These are phyloP conservation scores for Menidia menidia DNA, from an alignment of 2,797 vertebrate genomes.

Conservation along the genomic window DNA sequence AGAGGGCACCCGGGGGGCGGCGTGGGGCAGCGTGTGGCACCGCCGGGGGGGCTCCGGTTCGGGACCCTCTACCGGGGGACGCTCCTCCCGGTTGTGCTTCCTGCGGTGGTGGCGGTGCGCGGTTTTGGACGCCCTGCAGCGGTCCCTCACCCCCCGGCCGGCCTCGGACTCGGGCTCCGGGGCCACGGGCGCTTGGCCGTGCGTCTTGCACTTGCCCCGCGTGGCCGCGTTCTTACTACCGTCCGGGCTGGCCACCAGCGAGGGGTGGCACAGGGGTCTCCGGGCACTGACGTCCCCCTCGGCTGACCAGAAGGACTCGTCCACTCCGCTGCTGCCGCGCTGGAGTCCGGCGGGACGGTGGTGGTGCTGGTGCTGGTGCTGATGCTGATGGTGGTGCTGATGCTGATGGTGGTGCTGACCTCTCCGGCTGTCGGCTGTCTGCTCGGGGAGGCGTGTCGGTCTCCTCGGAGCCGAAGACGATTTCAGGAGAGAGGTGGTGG, in stretches of 20 bases:
- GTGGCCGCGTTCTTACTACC: conserved; percentile 63
- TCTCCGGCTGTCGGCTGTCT: conserved; percentile 65
- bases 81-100: conserved; percentile 76
- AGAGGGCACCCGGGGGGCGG: conserved; percentile 76
- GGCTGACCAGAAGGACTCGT: conserved; percentile 80
- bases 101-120: conserved; percentile 80
- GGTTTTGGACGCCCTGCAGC: conserved; percentile 73
- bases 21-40: conserved; percentile 61
- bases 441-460: conserved; percentile 71
- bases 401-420: conserved; percentile 72
- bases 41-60: conserved; percentile 59
- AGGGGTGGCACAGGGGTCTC: conserved; percentile 93
- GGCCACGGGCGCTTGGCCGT: conserved; percentile 71
- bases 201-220: conserved; percentile 77
- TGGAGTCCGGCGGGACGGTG: conserved; percentile 69
- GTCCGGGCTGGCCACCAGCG: conserved; percentile 64
- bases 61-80: conserved; percentile 26
- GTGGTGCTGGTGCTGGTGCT: conserved; percentile 72
- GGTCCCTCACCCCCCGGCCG: conserved; percentile 69
- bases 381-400: conserved; percentile 42
- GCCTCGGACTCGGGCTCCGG: conserved; percentile 72
- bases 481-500: conserved; percentile 89
- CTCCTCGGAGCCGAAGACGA: conserved; percentile 79
- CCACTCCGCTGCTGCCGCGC: conserved; percentile 45
- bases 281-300: conserved; percentile 90